Percentiles rank a stretch among this genome's conserved stretches.
Conservation (phyloP, 2,797 vertebrate genomes). For the Myotis planiceps region DNA sequence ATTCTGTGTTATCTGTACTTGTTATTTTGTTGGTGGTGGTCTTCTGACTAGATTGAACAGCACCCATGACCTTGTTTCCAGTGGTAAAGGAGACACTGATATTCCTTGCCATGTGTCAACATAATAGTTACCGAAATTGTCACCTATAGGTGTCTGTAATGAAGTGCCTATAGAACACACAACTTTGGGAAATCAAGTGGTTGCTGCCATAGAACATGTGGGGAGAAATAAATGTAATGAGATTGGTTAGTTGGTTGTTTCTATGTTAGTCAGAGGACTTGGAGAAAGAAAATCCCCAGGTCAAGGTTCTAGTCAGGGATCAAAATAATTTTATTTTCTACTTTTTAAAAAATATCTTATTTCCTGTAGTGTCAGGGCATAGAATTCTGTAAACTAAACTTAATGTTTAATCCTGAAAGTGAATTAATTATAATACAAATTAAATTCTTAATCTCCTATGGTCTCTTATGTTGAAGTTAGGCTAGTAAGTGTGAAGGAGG, state of each 20-base stretch:
- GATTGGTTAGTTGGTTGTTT: not conserved
- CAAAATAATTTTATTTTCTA: not conserved
- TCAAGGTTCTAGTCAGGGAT: not conserved
- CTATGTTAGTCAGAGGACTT: not conserved
- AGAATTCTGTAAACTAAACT: not conserved
- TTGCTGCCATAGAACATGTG: not conserved
- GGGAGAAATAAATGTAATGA: not conserved
- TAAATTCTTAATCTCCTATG: not conserved
- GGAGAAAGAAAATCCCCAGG: not conserved
- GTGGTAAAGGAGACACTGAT: not conserved
- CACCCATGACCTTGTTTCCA: not conserved
- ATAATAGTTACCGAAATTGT: not conserved
- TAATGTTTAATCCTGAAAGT: not conserved
- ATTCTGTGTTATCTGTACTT: not conserved
- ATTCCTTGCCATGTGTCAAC: not conserved
- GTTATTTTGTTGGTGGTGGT: not conserved
- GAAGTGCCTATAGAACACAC: not conserved
- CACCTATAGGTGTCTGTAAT: not conserved
- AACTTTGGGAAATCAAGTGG: not conserved
- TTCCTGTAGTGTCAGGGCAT: not conserved
- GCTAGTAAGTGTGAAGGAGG: not conserved
- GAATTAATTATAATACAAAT: not conserved
- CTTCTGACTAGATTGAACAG: not conserved
- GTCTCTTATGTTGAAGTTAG: not conserved
- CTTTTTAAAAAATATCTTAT: not conserved